Evolutionary conservation across 2,888 invertebrate species (phyloP).

Genomic region (Archips crataeganus): DNA sequence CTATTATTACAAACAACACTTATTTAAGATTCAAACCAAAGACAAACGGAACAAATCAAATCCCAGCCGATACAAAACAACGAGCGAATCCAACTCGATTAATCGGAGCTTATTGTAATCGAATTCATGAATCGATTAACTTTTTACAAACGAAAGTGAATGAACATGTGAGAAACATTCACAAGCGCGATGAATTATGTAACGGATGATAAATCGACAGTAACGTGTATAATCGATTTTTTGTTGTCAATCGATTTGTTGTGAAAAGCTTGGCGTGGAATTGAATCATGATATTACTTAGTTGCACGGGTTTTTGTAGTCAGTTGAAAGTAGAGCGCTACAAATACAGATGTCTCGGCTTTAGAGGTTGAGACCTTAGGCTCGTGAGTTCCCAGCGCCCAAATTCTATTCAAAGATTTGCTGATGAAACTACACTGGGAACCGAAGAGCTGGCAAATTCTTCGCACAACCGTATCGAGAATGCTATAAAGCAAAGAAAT

Average conservation of each 20-base stretch:
- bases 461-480: too few species aligned
- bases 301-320: neutral
- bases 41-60: slow-evolving; percentile 36
- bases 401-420: too few species aligned
- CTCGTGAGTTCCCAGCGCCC: too few species aligned
- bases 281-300: slow-evolving; percentile 2
- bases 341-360: too few species aligned
- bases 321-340: neutral
- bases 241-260: slow-evolving; percentile 25
- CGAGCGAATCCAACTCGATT: slow-evolving; percentile 49
- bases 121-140: slow-evolving; percentile 45
- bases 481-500: too few species aligned
- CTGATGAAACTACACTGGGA: too few species aligned
- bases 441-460: too few species aligned
- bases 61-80: slow-evolving; percentile 19
- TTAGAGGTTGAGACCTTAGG: too few species aligned
- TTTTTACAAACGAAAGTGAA: slow-evolving; percentile 45
- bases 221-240: slow-evolving; percentile 24
- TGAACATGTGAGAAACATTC: slow-evolving; percentile 44
- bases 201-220: slow-evolving; percentile 32
- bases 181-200: slow-evolving; percentile 44
- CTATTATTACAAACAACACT: slow-evolving; percentile 30
- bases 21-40: slow-evolving; percentile 33
- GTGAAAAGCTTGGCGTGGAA: neutral
- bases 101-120: slow-evolving; percentile 49